phyloP scores from a whole-genome alignment of 1,140 invertebrate genomes.

The Muscidifurax raptorellus region DNA sequence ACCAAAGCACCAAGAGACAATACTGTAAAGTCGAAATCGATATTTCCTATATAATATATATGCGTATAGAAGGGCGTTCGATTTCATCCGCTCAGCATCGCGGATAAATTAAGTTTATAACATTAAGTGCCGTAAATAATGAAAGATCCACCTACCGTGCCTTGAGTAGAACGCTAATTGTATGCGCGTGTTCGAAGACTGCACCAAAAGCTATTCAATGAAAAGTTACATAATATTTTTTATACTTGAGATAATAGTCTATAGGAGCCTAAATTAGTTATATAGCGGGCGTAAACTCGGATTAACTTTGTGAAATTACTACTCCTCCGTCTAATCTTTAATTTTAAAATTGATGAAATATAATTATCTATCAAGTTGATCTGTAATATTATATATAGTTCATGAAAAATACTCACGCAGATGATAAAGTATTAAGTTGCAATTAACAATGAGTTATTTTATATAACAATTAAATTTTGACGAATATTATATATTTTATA shows the following conservation, averaged over 20 bases:
- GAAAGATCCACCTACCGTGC: not conserved
- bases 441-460: not conserved
- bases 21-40: no score
- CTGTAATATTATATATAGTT: no score
- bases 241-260: not conserved
- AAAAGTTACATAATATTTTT: not conserved
- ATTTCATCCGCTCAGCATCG: no score
- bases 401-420: constrained; percentile 10
- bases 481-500: not conserved
- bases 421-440: constrained; percentile 45
- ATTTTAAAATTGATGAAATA: no score
- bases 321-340: not conserved
- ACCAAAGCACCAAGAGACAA: not conserved
- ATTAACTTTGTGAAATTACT: not conserved
- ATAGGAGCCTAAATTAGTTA: not conserved
- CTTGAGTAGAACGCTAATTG: not conserved
- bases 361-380: no score
- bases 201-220: not conserved
- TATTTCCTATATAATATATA: no score
- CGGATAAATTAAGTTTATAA: not conserved
- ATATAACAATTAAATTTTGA: no score
- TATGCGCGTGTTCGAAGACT: not conserved
- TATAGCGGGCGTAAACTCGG: not conserved
- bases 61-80: no score
- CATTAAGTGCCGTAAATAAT: not conserved